Percentiles rank a stretch among this genome's conserved stretches.
Conservation (phyloP, 2,113 vertebrate species). For the Grammomys dolichurus region DNA sequence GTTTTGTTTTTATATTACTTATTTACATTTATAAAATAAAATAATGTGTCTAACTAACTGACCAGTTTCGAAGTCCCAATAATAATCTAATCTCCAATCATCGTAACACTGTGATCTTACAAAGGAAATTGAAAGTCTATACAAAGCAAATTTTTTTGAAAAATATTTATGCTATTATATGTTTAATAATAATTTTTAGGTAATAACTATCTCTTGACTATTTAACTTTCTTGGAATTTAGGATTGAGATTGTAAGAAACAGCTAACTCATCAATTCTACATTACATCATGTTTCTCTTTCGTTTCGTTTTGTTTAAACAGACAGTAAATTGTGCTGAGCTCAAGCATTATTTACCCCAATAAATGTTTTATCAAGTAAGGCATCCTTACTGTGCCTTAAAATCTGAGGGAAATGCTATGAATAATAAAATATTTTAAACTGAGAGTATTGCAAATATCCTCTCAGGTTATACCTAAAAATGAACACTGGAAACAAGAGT, state of each 20-base stretch:
- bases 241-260: background rate
- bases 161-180: background rate
- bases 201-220: background rate
- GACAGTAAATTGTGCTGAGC: conserved; percentile 48
- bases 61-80: background rate
- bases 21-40: background rate
- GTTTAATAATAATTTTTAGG: background rate
- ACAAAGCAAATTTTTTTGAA: background rate
- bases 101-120: background rate
- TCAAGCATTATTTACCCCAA: conserved; percentile 19
- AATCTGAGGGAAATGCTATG: conserved; percentile 46
- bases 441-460: conserved; percentile 16
- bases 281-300: background rate
- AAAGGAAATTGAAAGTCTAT: background rate
- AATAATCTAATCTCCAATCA: too few relatives aligned
- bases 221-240: conserved; percentile 41
- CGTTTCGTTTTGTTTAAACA: background rate
- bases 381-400: conserved; percentile 20
- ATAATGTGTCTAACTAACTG: background rate
- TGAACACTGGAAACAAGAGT: conserved; percentile 20
- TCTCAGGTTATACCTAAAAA: conserved; percentile 23
- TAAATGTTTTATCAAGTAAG: conserved; percentile 55
- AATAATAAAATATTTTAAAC: conserved; percentile 76
- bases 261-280: conserved; percentile 17
- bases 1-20: background rate